These are phyloP conservation scores for Dynastes tityus DNA, from an alignment of 2,888 invertebrate species.

Conservation along the genomic window DNA sequence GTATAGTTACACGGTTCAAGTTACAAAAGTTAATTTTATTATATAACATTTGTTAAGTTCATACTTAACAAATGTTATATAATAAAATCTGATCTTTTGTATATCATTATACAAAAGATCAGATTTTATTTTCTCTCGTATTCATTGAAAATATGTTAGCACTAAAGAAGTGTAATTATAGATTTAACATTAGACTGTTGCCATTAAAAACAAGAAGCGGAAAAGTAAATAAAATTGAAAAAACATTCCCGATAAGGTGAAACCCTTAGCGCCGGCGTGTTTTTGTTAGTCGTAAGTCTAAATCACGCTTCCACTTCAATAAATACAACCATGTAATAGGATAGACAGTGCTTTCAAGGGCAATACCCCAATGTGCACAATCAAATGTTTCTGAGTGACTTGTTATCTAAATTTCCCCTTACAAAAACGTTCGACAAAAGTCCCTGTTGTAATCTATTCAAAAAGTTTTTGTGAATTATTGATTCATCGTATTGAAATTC, in stretches of 20 bases:
- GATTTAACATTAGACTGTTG: not conserved
- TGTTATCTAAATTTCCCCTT: slow-evolving; percentile 13
- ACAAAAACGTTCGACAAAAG: slow-evolving; percentile 16
- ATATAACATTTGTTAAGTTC: no score
- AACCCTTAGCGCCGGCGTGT: not conserved
- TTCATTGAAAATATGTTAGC: not conserved
- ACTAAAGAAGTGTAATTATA: not conserved
- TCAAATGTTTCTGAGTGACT: slow-evolving; percentile 47
- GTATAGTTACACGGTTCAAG: no score
- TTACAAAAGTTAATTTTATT: no score
- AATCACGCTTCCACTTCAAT: slow-evolving; percentile 42
- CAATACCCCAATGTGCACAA: slow-evolving; percentile 41
- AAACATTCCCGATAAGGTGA: not conserved
- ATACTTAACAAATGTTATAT: no score
- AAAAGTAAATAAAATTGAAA: not conserved
- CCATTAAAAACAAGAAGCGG: not conserved
- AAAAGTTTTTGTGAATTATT: slow-evolving; percentile 10
- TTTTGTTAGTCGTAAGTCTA: slow-evolving; percentile 2
- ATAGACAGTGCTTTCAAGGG: slow-evolving; percentile 38
- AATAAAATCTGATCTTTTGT: no score
- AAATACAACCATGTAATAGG: slow-evolving; percentile 42
- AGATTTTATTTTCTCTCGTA: not conserved
- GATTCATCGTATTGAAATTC: not conserved
- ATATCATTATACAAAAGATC: no score
- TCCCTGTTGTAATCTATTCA: not conserved